Base-by-base conservation (phyloP, 1,140 invertebrate species). In the Heliothis virescens region DNA sequence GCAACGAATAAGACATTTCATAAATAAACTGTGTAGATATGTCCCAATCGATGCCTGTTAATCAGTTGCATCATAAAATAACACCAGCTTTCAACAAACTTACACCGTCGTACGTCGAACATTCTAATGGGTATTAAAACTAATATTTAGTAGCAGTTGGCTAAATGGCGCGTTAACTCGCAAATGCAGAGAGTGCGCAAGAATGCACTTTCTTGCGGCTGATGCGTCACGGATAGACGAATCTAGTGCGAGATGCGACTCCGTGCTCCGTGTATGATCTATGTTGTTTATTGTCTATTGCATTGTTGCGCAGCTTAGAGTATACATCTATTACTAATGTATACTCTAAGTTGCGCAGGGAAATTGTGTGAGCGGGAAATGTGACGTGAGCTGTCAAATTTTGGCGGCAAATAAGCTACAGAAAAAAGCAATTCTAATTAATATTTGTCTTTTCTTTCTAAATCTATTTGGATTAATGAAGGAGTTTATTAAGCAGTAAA, bases 131-230 rank as follows among this genome's bases (percentile, higher is more conserved):
- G 26, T 71, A 29, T 41, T 34, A 41, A 72, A 34, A 72, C 52
- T 55, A 57, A 72, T 57, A 72, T 72, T 72, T 72, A 72, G 69
- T 72, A 72, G 53, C 34, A 26, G 52, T 41, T 41, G 52, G 69
- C 26, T 57, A 60, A 75, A 75, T 75, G 57, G 16, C 47, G 57
- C 72, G 72, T 75, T 75, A 75, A 47, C 57, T 75, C 48, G 67
- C 67, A 52, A 60, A 50, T 26, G 55, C 55, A 26, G 34, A 13
- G 74, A 62, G 52, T 29, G 72, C 76, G 65, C 77, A 82, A 63
- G 82, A 83, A 83, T 83, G 80, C 80, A 62, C 80, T 84, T 82
- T 84, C 80, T 65, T 82, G 26, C 13, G 10, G 59, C 71, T 29
- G 71, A 80, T 26, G 79, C 79, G 79, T 83, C 76, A 81, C 72